Evolutionary conservation across 2,113 vertebrate species (phyloP).

Genomic region (Salvelinus namaycush): DNA sequence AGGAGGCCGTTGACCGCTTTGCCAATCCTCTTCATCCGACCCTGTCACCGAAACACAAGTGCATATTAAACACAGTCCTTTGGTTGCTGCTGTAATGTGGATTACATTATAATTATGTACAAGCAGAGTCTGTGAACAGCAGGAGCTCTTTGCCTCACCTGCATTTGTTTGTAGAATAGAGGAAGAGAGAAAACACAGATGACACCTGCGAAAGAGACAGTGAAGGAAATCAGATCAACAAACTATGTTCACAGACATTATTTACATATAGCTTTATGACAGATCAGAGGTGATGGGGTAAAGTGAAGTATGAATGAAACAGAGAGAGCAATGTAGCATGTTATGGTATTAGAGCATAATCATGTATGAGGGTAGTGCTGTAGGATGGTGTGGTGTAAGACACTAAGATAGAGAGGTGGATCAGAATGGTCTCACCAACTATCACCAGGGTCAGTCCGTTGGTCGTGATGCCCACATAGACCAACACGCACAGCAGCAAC

Average conservation of each 20-base stretch:
- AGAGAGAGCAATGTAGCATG: too few species aligned
- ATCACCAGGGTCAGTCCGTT: slow-evolving; percentile 87
- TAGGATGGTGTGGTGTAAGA: background rate
- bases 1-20: slow-evolving; percentile 73
- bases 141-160: slow-evolving; percentile 71
- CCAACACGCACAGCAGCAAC: slow-evolving; percentile 84
- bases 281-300: background rate
- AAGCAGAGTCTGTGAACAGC: background rate
- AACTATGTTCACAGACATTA: background rate
- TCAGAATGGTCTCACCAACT: slow-evolving; percentile 71
- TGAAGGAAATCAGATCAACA: background rate
- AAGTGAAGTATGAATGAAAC: too few species aligned
- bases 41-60: slow-evolving; percentile 60
- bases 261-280: background rate
- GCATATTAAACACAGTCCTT: background rate
- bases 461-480: slow-evolving; percentile 80
- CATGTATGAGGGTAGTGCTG: background rate
- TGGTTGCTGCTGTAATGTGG: background rate
- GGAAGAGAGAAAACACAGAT: slow-evolving; percentile 85
- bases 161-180: slow-evolving; percentile 85
- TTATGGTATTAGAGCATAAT: background rate
- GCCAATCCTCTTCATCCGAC: slow-evolving; percentile 80
- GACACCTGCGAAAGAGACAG: slow-evolving; percentile 72
- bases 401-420: background rate
- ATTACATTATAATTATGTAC: too few species aligned